Evolutionary conservation across 2,797 vertebrate species (phyloP), one percentile per base, ranked within the genome.

Genomic region (Alca torda): DNA sequence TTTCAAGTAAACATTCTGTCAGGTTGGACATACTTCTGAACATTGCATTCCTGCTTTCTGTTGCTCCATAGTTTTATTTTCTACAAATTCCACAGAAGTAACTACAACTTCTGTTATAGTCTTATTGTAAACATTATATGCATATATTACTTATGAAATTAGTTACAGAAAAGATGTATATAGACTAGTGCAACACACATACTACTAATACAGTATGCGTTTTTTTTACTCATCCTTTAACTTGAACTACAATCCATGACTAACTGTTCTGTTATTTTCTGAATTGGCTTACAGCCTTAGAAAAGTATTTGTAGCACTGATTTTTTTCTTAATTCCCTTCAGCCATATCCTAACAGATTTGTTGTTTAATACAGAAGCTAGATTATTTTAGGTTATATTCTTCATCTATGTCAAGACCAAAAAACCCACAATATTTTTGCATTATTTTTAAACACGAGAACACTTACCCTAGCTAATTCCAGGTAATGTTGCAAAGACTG

Each of bases 401-500:
- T 59, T 75, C 25, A 51, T 13, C 10, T 75, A 12, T 11, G 30
- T 21, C 35, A 77, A 74, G 39, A 80, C 13, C 13, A 46, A 51
- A 84, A 67, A 18, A 0, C 1, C 8, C n/a, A 25, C 2, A 54
- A 7, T 14, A 65, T 20, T 67, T 53, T 33, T 21, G 10, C 6
- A 2, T 25, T 20, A 28, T 67, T n/a, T 39, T 16, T 39, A 11
- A 50, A 37, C 28, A 50, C 17, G 46, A 72, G 21, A 31, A 89
- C 11, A 98, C 98, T 96, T 94, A 99, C 99, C 98, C 99, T 98
- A 73, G 99, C 99, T 24, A 98, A 98, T 95, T 99, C 99, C 98
- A 99, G 97, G 96, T 99, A 99, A 97, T 99, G 99, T 95, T 99
- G 99, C 96, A 99, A 96, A 16, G 99, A 99, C 73, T 99, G 99